A percentile compares a stretch with the other conserved stretches of the same genome.
Evolutionary conservation across 2,113 vertebrate genomes (phyloP).

Genomic region (Takifugu bimaculatus): DNA sequence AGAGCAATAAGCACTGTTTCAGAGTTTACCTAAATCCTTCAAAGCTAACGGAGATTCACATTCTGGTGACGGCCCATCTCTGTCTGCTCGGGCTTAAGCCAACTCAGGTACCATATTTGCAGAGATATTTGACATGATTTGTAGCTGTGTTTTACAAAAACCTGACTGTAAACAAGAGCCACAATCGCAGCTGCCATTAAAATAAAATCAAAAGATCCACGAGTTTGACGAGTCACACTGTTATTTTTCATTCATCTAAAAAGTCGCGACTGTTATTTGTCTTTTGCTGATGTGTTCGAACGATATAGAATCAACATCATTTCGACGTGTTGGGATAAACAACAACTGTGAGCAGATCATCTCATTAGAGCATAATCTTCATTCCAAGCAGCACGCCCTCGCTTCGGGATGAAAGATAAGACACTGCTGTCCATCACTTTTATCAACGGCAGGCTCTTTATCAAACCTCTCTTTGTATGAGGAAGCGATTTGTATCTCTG

Average conservation of each 20-base stretch:
- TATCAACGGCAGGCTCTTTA: no score
- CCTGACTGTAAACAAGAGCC: slow-evolving; percentile 24
- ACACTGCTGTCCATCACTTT: no score
- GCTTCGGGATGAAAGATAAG: no score
- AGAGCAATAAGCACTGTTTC: slow-evolving; percentile 87
- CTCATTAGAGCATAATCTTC: background rate
- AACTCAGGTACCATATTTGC: slow-evolving; percentile 60
- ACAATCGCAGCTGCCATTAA: background rate
- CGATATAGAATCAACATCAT: background rate
- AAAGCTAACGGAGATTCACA: slow-evolving; percentile 78
- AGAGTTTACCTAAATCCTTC: slow-evolving; percentile 86
- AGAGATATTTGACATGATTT: slow-evolving; percentile 50
- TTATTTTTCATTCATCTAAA: background rate
- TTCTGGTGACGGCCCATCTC: slow-evolving; percentile 56
- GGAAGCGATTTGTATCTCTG: no score
- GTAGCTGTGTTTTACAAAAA: slow-evolving; percentile 41
- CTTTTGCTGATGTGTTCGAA: slow-evolving; percentile 8
- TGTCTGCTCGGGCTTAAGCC: slow-evolving; percentile 60
- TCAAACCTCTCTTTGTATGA: no score
- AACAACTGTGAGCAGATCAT: slow-evolving; percentile 17
- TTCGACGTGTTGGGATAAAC: slow-evolving; percentile 2
- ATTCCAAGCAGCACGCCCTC: background rate
- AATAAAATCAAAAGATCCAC: background rate
- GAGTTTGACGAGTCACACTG: background rate
- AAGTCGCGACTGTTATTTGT: background rate